These are phyloP conservation scores for Spisula subtruncata DNA, from an alignment of 2,888 invertebrate genomes.

Conservation along the genomic window DNA sequence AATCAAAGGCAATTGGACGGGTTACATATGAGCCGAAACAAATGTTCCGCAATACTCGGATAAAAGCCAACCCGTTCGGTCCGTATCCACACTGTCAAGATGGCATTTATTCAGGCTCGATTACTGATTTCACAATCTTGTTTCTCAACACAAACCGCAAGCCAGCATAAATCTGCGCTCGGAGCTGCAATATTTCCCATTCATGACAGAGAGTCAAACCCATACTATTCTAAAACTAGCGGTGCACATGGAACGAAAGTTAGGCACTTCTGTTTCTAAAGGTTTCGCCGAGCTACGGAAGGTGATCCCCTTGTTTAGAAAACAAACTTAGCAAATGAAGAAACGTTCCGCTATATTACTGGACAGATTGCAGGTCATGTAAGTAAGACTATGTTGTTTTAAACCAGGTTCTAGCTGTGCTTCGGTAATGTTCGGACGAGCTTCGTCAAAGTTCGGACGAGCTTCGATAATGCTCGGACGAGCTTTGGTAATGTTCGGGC, in stretches of 20 bases:
- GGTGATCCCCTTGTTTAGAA: too few relatives aligned
- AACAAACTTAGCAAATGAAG: too few relatives aligned
- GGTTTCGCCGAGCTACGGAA: too few relatives aligned
- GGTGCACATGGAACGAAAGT: background rate
- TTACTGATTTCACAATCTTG: background rate
- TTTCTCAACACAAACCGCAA: background rate
- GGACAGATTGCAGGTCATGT: too few relatives aligned
- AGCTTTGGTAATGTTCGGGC: too few relatives aligned
- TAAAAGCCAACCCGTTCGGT: constrained; percentile 7
- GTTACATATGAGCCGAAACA: background rate
- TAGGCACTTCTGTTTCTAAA: background rate
- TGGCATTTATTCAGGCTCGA: constrained; percentile 6
- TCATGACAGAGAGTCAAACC: background rate
- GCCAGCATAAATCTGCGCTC: background rate
- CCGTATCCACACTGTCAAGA: background rate
- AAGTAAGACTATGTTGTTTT: too few relatives aligned
- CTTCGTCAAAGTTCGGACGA: too few relatives aligned
- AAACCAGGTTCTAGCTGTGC: too few relatives aligned
- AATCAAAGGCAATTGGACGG: background rate
- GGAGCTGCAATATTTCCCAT: background rate
- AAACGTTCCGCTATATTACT: too few relatives aligned
- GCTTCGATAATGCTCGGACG: too few relatives aligned
- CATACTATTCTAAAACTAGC: background rate
- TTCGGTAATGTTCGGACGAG: too few relatives aligned
- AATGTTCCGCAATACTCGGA: background rate